phyloP scores from a whole-genome alignment of 53 echinoderm and acorn worm species.

The Temnopleurus reevesii region DNA sequence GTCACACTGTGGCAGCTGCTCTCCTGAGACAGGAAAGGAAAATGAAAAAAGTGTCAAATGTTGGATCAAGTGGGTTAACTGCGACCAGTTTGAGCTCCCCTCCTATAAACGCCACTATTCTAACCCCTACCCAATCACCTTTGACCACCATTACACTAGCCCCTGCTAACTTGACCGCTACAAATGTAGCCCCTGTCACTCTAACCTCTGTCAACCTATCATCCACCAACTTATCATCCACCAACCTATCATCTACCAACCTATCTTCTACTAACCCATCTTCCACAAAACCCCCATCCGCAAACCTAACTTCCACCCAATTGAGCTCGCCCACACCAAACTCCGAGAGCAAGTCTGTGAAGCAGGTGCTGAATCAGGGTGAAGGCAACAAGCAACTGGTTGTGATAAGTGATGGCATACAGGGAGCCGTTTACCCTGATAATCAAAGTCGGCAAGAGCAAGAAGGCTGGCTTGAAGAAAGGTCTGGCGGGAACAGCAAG shows the following conservation, averaged over 20 bases:
- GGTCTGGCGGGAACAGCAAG: background rate
- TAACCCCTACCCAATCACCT: background rate
- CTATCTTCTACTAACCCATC: too few species aligned
- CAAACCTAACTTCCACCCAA: background rate
- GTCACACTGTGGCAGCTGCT: slow-evolving; percentile 27
- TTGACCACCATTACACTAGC: background rate
- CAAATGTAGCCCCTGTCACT: too few species aligned
- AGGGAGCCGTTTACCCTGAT: slow-evolving; percentile 36
- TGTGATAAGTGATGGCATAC: slow-evolving; percentile 49
- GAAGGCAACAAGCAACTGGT: background rate
- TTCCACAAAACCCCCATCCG: background rate
- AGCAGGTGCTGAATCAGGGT: background rate
- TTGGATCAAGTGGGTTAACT: background rate
- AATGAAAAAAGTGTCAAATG: background rate
- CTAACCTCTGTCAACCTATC: too few species aligned
- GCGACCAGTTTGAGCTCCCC: background rate
- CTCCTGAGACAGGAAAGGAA: slow-evolving; percentile 20
- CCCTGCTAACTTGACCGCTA: background rate
- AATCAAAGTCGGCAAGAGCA: background rate
- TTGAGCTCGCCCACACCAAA: background rate
- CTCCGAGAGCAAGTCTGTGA: background rate
- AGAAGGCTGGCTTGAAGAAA: background rate
- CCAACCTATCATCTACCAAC: too few species aligned
- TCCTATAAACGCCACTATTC: background rate
- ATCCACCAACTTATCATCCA: too few species aligned